Evolutionary conservation across 2,113 vertebrate species (phyloP), one percentile per base, ranked within the genome.

Genomic region (Lepisosteus oculatus): DNA sequence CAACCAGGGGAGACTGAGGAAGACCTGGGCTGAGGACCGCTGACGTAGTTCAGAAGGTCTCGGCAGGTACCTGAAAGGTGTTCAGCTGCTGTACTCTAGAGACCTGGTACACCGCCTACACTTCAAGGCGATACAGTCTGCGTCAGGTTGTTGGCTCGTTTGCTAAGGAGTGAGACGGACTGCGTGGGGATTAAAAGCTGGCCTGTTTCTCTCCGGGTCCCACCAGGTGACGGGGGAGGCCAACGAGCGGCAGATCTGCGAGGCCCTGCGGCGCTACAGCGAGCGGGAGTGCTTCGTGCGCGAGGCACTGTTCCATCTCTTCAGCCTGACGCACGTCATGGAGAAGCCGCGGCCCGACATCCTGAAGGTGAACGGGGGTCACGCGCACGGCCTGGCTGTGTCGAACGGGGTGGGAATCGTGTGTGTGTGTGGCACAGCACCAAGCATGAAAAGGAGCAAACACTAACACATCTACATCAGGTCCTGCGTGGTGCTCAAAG

Each of bases 301-400:
- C 59, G 97, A 99, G 84, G 97, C 97, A 61, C 94, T 99, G 17
- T 99, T 98, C 77, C 97, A 99, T 78, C 94, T 99, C 68, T 99
- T 99, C 85, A 97, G 94, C 80, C 88, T 97, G 74, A 99, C 97
- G 0, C 97, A 98, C 29, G 89, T 96, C 68, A 99, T 99, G 93
- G 96, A 98, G 83, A 98, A 97, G 86, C 95, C 96, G 44, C 93
- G 96, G 55, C 97, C 96, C 62, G 97, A 99, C 85, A 96, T 99
- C 80, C 89, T 99, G 57, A 98, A 98, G 95, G 97, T 98, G 87
- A 87, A 29, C 6, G 29, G 29, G 29, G 29, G 29, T 29, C 29
- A 2, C 29, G 29, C 29, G 29, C 29, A 29, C 29, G 29, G 29
- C 29, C 29, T 29, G 29, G 29, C 29, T 29, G 65, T 2, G n/a